Base-by-base conservation (phyloP, 2,797 vertebrate species). In the Liparis tanakae region DNA sequence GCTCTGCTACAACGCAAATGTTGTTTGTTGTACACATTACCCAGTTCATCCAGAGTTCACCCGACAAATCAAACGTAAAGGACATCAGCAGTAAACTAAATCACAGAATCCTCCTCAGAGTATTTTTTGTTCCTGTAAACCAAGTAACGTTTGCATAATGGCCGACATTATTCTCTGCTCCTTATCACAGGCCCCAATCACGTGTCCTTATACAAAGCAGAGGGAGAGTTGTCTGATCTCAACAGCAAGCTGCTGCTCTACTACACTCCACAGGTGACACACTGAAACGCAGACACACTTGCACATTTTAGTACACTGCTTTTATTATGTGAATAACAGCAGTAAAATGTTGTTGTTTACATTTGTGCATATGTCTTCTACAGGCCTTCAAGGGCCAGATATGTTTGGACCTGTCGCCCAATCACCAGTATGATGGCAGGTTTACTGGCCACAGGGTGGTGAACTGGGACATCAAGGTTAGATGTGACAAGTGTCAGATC, bases 311-410 rank as follows among this genome's bases (percentile, higher is more conserved):
- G 25, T 44, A 39, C 34, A 34, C 6, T 58, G 33, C 10, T 62
- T 39, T 51, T 51, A 30, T 14, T 34, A 6, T 7, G 18, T 6
- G 7, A 59, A 62, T 69, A 37, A 14, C 18, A 41, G 3, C 8
- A 25, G 12, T 13, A 20, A 3, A 33, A 59, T 64, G 1, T 53
- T 62, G 6, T 53, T 64, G 6, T 43, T 73, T 33, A 55, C n/a
- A 2, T 51, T 7, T 70, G 10, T 44, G 14, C 59, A 14, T n/a
- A 7, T 82, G 20, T 30, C 33, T 74, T 67, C 67, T 51, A 39
- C 71, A 99, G 98, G 98, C 98, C 62, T 99, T 96, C 83, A 97
- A 96, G 91, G 96, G 92, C 83, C 98, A 99, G 86, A 98, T 98
- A 91, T 99, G 98, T 86, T 86, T 96, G 88, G 98, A 99, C 86